Evolutionary conservation across 2,888 invertebrate species (phyloP).

Genomic region (Scrobipalpa atriplicella): DNA sequence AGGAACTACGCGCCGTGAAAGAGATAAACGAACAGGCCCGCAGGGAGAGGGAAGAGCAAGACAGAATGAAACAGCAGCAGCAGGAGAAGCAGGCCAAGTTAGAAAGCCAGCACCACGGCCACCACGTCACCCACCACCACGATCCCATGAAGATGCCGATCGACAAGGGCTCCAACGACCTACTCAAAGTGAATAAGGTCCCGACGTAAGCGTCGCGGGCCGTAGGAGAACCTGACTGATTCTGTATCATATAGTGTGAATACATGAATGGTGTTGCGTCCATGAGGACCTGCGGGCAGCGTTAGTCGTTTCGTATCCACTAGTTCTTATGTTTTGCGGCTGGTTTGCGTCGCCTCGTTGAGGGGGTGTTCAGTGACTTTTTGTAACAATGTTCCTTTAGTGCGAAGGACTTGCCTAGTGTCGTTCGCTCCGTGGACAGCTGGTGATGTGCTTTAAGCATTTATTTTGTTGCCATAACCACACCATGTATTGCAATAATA

Average conservation of each 20-base stretch:
- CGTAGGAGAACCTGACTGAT: conserved; percentile 76
- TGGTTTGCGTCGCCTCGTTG: conserved; percentile 64
- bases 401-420: conserved; percentile 76
- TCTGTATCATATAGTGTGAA: conserved; percentile 82
- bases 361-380: conserved; percentile 68
- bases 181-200: conserved; percentile 90
- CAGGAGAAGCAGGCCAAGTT: conserved; percentile 93
- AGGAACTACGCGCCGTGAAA: conserved; percentile 96
- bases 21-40: conserved; percentile 97
- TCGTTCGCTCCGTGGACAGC: conserved; percentile 75
- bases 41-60: conserved; percentile 94
- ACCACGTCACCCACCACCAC: conserved; percentile 87
- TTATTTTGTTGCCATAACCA: conserved; percentile 84
- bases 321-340: conserved; percentile 79
- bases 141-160: conserved; percentile 88
- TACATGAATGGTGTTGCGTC: conserved; percentile 74
- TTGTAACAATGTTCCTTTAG: conserved; percentile 79
- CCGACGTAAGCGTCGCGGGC: conserved; percentile 85
- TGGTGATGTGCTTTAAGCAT: conserved; percentile 83
- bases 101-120: conserved; percentile 87
- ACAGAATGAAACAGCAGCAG: conserved; percentile 95
- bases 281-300: conserved; percentile 68
- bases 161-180: conserved; percentile 89
- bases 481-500: conserved; percentile 82
- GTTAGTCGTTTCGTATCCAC: conserved; percentile 79